These are phyloP conservation scores for Epistrophella euchroma DNA, from an alignment of 2,888 invertebrate species.

Conservation along the genomic window DNA sequence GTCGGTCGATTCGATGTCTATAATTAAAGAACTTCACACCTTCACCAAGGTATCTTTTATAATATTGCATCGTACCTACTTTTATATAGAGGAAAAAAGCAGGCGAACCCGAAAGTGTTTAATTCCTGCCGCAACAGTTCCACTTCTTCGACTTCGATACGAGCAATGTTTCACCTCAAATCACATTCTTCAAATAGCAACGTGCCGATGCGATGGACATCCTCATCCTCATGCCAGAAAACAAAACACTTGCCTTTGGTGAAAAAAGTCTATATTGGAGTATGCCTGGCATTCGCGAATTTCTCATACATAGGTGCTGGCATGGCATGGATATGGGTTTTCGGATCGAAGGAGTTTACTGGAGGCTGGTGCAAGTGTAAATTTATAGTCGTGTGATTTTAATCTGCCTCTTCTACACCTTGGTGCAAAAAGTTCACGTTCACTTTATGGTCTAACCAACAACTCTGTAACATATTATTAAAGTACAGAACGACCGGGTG, in stretches of 20 bases:
- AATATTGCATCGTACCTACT: slow-evolving; percentile 23
- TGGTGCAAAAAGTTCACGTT: slow-evolving; percentile 68
- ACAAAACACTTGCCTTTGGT: slow-evolving; percentile 49
- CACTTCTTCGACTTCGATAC: slow-evolving; percentile 43
- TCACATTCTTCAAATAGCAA: slow-evolving; percentile 73
- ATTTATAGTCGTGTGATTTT: slow-evolving; percentile 84
- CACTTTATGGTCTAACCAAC: slow-evolving; percentile 62
- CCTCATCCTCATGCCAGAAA: slow-evolving; percentile 10
- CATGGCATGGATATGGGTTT: slow-evolving; percentile 34
- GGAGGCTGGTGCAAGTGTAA: slow-evolving; percentile 83
- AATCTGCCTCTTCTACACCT: slow-evolving; percentile 78
- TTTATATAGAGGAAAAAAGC: slow-evolving; percentile 19
- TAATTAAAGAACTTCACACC: slow-evolving; percentile 83
- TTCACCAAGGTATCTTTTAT: slow-evolving; percentile 72
- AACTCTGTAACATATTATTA: slow-evolving; percentile 67
- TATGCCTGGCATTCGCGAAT: slow-evolving; percentile 64
- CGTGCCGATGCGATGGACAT: slow-evolving; percentile 67
- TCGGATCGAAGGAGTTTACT: slow-evolving; percentile 63
- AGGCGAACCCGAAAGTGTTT: slow-evolving; percentile 75
- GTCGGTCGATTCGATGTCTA: slow-evolving; percentile 72
- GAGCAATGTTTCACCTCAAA: slow-evolving; percentile 71
- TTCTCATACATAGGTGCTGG: slow-evolving; percentile 65
- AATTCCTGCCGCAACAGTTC: slow-evolving; percentile 74
- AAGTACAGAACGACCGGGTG: slow-evolving; percentile 62
- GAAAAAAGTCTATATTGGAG: slow-evolving; percentile 42